Evolutionary conservation across 1,140 invertebrate species (phyloP), one percentile per base, ranked within the genome.

Genomic region (Drosophila pseudoananassae): DNA sequence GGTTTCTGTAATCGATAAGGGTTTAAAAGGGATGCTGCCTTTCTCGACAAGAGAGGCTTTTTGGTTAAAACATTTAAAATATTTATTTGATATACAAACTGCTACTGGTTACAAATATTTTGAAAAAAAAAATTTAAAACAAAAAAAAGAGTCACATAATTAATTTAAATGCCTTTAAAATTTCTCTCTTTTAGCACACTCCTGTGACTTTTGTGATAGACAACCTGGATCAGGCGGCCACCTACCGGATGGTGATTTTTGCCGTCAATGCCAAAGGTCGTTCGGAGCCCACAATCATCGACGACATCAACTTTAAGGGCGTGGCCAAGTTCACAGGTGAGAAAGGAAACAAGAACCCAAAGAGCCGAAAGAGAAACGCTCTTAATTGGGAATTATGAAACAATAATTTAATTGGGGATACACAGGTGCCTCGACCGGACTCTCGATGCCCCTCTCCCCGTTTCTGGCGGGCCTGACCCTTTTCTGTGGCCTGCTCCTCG

Each of bases 231-330:
- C 94, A 96, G 1, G 96, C 95, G 14, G 94, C 94, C n/a, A 95
- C 94, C 68, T 97, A 97, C 92, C 92, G 95, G 60, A 94, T 97
- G 58, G 94, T 95, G 78, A 92, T 96, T 53, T 98, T 96, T 88
- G 95, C 97, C 0, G 94, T 95, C 38, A 98, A 98, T 92, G 94
- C 95, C 23, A 97, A 97, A 91, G 97, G 97, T 23, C 93, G 95
- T 38, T 97, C 96, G 71, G 96, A 97, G 55, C 94, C 96, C 5
- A 94, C 95, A 5, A 94, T 96, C 14, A 94, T 98, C 25, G 96
- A 97, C 90, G 95, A 96, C 23, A 95, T 96, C 73, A 96, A 96
- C n/a, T 93, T 96, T 56, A 96, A 95, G 78, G 95, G 95, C 74
- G 95, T 96, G 72, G 96, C 96, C 20, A 96, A 95, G 79, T 94